Evolutionary conservation across 2,888 invertebrate genomes (phyloP).

Genomic region (Entomobrya multifasciata): DNA sequence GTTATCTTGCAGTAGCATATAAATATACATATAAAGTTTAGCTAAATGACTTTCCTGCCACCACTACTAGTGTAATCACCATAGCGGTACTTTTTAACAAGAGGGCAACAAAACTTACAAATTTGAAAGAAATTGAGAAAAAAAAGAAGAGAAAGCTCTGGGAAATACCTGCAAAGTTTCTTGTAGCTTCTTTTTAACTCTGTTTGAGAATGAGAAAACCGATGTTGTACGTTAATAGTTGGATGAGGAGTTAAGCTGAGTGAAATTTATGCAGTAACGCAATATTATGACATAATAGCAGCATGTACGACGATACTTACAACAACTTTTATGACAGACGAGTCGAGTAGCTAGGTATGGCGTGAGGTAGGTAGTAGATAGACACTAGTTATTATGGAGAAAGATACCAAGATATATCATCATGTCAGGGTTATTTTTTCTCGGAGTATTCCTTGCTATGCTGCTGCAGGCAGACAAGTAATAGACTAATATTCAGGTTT

Average conservation of each 20-base stretch:
- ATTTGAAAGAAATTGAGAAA: not conserved
- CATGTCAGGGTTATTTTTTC: not conserved
- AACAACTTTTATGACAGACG: not conserved
- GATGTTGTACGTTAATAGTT: constrained; percentile 32
- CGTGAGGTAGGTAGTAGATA: not conserved
- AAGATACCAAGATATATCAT: constrained; percentile 29
- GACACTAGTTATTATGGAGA: not conserved
- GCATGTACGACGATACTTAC: not conserved
- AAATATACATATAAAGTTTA: constrained; percentile 10
- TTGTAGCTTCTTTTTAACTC: constrained; percentile 61
- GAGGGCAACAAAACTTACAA: not conserved
- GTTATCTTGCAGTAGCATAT: not conserved
- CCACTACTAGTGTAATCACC: constrained; percentile 7
- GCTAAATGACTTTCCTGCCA: not conserved
- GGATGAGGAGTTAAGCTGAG: not conserved
- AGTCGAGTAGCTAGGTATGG: not conserved
- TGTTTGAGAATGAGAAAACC: constrained; percentile 7
- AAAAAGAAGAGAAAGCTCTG: constrained; percentile 1
- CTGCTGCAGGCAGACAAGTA: not conserved
- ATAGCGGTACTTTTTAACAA: not conserved
- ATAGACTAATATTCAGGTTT: too few relatives aligned
- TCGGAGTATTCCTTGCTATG: not conserved
- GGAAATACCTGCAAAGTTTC: constrained; percentile 65
- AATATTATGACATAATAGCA: not conserved
- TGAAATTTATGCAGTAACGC: constrained; percentile 16